phyloP scores from a whole-genome alignment of 2,113 vertebrate species.

The Petroica traversi region DNA sequence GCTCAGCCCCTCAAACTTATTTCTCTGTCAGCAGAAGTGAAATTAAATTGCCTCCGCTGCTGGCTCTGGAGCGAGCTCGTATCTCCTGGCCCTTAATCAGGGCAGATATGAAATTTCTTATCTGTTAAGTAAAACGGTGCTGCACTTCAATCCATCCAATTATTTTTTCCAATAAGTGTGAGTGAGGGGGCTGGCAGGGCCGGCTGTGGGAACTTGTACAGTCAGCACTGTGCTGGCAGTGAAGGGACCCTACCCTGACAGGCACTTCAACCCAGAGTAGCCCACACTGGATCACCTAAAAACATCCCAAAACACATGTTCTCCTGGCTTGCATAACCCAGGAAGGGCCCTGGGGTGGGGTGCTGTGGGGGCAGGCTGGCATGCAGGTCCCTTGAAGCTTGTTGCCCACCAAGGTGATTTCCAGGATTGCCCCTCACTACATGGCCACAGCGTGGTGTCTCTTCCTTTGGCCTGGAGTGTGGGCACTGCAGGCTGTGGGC shows the following conservation, averaged over 20 bases:
- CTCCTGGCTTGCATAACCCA: accelerated
- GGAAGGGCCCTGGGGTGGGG: neutral
- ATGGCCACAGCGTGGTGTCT: neutral
- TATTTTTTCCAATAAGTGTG: conserved; percentile 47
- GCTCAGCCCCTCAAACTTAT: neutral
- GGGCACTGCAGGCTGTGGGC: neutral
- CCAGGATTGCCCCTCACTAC: accelerated
- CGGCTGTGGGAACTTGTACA: neutral
- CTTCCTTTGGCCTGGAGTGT: neutral
- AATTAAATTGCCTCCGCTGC: conserved; percentile 44
- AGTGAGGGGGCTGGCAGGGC: neutral
- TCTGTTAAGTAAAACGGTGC: conserved; percentile 49
- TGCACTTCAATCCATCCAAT: conserved; percentile 61
- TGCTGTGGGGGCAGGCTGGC: neutral
- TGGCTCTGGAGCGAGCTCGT: neutral
- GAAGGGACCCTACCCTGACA: neutral
- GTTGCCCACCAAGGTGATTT: neutral
- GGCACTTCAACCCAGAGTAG: neutral
- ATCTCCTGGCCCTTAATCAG: conserved; percentile 49
- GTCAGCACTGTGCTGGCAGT: neutral
- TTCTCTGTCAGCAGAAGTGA: conserved; percentile 31
- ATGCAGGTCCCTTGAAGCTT: neutral
- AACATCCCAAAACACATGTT: neutral
- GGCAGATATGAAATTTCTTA: conserved; percentile 63
- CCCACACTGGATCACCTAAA: neutral